Evolutionary conservation across 2,888 invertebrate species (phyloP), one percentile per base, ranked within the genome.

Genomic region (Andricus quercusramuli): DNA sequence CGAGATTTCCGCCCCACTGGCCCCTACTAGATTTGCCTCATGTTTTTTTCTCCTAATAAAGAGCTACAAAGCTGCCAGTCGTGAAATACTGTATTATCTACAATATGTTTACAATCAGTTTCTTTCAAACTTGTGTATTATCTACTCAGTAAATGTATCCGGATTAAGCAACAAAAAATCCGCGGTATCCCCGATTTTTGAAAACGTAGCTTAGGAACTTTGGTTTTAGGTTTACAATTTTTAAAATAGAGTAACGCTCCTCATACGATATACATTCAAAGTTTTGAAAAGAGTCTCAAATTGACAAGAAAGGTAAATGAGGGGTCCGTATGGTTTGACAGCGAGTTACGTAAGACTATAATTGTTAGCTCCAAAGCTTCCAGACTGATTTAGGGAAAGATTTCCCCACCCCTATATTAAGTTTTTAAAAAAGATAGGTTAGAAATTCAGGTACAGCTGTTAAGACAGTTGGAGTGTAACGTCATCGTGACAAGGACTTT

Each of bases 281-380:
- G 25, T 6, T 64, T 64, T 64, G 6, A 22, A 15, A 15, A 4
- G 17, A 9, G 11, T 11, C 13, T 74, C 1, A 59, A 22, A 32
- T 25, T 74, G 56, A 74, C 37, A 74, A 32, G 5, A 20, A 32
- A 51, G 74, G 51, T 77, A 79, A 81, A 81, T 78, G 44, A 32
- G 79, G 79, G 78, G 51, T 85, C 86, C 87, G 87, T 88, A 88
- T 89, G 88, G 87, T 90, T 91, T 90, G 89, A 90, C 90, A 90
- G 88, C 87, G 87, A 83, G 85, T 91, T 90, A 90, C 90, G 90
- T 91, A 91, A 91, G 86, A 78, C 82, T 80, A 84, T 82, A 88
- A 85, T 64, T 66, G 22, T 37, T 70, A 59, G 79, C 81, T 81
- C 79, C 77, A 77, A 79, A 81, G 79, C 67, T 83, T 83, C 80